Evolutionary conservation across 1,140 invertebrate species (phyloP).

Genomic region (Drosophila sucinea): DNA sequence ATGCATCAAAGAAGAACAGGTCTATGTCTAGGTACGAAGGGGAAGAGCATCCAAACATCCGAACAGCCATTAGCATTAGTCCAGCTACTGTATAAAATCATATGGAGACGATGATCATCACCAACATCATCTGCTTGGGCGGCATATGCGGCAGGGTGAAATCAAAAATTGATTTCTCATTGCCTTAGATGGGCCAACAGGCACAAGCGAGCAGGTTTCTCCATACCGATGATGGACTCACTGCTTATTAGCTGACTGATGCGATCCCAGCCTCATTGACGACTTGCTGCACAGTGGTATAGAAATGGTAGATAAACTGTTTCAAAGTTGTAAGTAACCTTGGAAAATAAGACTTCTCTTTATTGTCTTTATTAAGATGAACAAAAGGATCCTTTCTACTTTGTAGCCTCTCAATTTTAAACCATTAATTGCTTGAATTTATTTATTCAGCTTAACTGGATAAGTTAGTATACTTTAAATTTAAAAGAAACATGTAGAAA

Average conservation of each 20-base stretch:
- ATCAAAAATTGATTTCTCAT: slow-evolving; percentile 73
- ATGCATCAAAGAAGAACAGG: slow-evolving; percentile 78
- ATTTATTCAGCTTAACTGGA: too few relatives aligned
- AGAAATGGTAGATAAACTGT: background rate
- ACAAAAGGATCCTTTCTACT: too few relatives aligned
- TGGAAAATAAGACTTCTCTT: too few relatives aligned
- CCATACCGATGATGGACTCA: slow-evolving; percentile 52
- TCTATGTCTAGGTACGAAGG: slow-evolving; percentile 26
- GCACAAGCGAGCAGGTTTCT: slow-evolving; percentile 54
- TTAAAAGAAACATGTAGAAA: too few relatives aligned
- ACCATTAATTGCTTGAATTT: too few relatives aligned
- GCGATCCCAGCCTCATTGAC: slow-evolving; percentile 32
- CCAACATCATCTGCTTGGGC: slow-evolving; percentile 68
- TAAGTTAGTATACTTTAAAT: too few relatives aligned
- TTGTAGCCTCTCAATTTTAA: too few relatives aligned
- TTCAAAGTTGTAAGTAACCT: background rate
- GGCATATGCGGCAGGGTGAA: slow-evolving; percentile 43
- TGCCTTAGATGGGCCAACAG: slow-evolving; percentile 62
- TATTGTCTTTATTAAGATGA: too few relatives aligned
- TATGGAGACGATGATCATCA: slow-evolving; percentile 42
- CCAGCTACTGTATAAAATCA: slow-evolving; percentile 80
- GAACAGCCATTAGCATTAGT: slow-evolving; percentile 61
- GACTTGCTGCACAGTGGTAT: slow-evolving; percentile 46
- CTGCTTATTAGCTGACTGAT: slow-evolving; percentile 68
- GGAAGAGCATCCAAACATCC: slow-evolving; percentile 15